phyloP scores from a whole-genome alignment of 2,888 invertebrate species.

The Xylophagus ater region DNA sequence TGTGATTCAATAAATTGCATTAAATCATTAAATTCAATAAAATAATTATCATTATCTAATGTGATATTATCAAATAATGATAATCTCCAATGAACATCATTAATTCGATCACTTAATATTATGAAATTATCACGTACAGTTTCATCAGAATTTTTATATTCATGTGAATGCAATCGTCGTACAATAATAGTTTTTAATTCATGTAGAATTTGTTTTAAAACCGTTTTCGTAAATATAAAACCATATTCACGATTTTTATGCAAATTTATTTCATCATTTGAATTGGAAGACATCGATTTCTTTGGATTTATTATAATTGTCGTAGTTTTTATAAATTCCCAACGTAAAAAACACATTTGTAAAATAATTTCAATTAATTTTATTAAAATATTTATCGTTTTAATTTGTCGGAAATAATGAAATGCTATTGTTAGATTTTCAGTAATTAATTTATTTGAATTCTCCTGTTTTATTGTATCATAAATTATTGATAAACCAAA shows the following conservation, averaged over 20 bases:
- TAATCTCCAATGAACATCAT: conserved; percentile 33
- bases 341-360: conserved; percentile 31
- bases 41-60: conserved; percentile 16
- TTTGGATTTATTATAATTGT: conserved; percentile 1
- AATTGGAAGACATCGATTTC: conserved; percentile 9
- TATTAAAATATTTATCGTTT: conserved; percentile 26
- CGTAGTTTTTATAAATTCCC: conserved; percentile 28
- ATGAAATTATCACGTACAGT: conserved; percentile 28
- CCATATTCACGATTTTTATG: conserved; percentile 18
- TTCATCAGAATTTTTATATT: conserved; percentile 27
- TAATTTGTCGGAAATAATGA: conserved; percentile 31
- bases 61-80: conserved; percentile 30
- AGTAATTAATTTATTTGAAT: conserved; percentile 23
- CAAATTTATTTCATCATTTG: conserved; percentile 11
- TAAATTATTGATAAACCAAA: conserved; percentile 27
- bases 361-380: conserved; percentile 32
- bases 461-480: conserved; percentile 22
- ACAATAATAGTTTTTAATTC: conserved; percentile 30
- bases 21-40: conserved; percentile 28
- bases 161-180: conserved; percentile 32
- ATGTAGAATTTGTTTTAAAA: conserved; percentile 26
- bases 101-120: conserved; percentile 29
- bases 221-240: conserved; percentile 28
- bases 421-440: conserved; percentile 25
- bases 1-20: conserved; percentile 31